Evolutionary conservation across 2,113 vertebrate species (phyloP), one percentile per base, ranked within the genome.

Genomic region (Barbus barbus): DNA sequence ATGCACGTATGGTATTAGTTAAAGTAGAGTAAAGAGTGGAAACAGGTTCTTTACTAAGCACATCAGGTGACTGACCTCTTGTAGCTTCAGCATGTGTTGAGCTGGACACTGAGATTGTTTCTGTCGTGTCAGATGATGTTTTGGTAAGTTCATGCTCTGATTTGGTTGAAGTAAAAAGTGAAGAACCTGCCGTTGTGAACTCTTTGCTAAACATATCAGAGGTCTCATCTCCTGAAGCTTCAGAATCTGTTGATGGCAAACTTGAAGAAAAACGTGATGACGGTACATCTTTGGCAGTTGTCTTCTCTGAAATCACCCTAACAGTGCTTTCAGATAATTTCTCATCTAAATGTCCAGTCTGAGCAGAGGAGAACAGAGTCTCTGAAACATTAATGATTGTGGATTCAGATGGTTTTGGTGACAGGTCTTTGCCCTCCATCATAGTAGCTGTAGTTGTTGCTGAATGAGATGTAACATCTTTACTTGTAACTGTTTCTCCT

Each of bases 1-100:
- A n/a, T 41, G 9, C 6, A 4, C 12, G 9, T 6, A 6, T 0
- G 0, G 18, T 1, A 2, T 20, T 71, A 1, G 20, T 1, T 71
- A 0, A 1, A 5, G 65, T 38, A n/a, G 65, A 69, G 18, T 38
- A 31, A 36, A 69, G 33, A n/a, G 9, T 1, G 9, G 20, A 65
- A 18, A 31, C 63, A 67, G 7, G 1, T 67, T 67, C 63, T 33
- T 3, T 24, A 11, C 8, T 78, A 9, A 24, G 13, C 3, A 8
- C 0, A 4, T 8, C 31, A 72, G 53, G 5, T 36, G 36, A 6
- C 36, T 36, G 36, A 36, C 6, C 36, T 36, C 36, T 36, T 36
- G 36, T 36, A 8, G 1, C 3, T 38, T 20, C n/a, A 5, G n/a
- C 12, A 65, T 48, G 26, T 36, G 12, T 36, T n/a, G 13, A 51